These are phyloP conservation scores for Prunella fulvescens DNA, from an alignment of 2,113 vertebrate species.

Conservation along the genomic window DNA sequence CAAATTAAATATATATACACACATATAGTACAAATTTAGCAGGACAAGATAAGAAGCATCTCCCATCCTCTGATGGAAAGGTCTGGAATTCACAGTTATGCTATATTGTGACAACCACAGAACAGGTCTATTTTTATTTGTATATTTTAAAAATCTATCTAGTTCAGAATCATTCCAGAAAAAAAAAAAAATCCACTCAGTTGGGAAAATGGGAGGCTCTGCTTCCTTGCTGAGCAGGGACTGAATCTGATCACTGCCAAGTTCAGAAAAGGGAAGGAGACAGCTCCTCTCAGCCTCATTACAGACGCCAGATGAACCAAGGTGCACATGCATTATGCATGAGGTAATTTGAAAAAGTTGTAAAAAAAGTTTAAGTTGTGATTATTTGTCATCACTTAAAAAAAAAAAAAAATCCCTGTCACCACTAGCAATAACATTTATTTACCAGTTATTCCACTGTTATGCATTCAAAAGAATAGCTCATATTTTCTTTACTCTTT, in stretches of 20 bases:
- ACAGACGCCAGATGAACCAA: neutral
- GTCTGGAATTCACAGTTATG: neutral
- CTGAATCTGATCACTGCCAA: neutral
- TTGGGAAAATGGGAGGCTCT: neutral
- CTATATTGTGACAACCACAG: neutral
- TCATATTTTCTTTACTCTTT: neutral
- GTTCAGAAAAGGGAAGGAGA: neutral
- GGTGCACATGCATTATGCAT: neutral
- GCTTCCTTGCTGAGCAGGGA: fast-evolving
- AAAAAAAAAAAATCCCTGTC: neutral
- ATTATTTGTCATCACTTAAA: neutral
- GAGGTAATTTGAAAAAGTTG: neutral
- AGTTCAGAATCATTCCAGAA: neutral
- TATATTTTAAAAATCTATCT: neutral
- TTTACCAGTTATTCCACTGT: neutral
- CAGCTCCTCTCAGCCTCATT: neutral
- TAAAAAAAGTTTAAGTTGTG: neutral
- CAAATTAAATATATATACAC: neutral
- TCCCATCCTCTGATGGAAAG: neutral
- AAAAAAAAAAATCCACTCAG: neutral
- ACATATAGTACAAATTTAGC: neutral
- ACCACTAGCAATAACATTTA: neutral
- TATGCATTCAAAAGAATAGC: neutral
- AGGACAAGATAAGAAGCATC: neutral
- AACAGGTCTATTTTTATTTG: neutral